A percentile compares a stretch with the other conserved stretches of the same genome.
Conservation (phyloP, 2,797 vertebrate species). For the Gadopsis bispinosus region DNA sequence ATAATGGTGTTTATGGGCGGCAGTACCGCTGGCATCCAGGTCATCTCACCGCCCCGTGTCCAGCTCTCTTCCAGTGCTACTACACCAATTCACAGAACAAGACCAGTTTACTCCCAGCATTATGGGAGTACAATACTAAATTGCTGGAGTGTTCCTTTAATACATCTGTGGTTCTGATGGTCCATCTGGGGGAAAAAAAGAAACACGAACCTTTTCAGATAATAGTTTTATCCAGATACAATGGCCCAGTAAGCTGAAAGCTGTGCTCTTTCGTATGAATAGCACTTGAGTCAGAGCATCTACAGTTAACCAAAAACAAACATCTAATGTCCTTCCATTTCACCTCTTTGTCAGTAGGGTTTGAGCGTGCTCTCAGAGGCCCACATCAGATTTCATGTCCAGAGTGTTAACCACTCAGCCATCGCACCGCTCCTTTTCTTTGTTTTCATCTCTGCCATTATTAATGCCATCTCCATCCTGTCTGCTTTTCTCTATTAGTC, state of each 20-base stretch:
- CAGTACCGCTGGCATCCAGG: background rate
- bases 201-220: background rate
- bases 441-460: conserved; percentile 20
- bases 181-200: background rate
- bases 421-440: conserved; percentile 25
- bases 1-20: too few species aligned
- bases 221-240: background rate
- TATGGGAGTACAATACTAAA: background rate
- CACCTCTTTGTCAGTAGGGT: conserved; percentile 23
- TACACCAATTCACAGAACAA: background rate
- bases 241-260: background rate
- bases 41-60: background rate
- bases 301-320: conserved; percentile 17
- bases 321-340: conserved; percentile 9
- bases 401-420: conserved; percentile 38
- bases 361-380: conserved; percentile 19
- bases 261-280: too few species aligned
- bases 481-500: conserved; percentile 2
- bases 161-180: background rate
- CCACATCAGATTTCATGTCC: conserved; percentile 55
- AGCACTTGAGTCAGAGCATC: conserved; percentile 13
- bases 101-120: background rate
- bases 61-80: background rate
- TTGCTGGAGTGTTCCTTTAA: background rate
- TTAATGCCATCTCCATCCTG: conserved; percentile 15